Base-by-base conservation (phyloP, 2,888 invertebrate genomes). In the Leucozona laternaria region DNA sequence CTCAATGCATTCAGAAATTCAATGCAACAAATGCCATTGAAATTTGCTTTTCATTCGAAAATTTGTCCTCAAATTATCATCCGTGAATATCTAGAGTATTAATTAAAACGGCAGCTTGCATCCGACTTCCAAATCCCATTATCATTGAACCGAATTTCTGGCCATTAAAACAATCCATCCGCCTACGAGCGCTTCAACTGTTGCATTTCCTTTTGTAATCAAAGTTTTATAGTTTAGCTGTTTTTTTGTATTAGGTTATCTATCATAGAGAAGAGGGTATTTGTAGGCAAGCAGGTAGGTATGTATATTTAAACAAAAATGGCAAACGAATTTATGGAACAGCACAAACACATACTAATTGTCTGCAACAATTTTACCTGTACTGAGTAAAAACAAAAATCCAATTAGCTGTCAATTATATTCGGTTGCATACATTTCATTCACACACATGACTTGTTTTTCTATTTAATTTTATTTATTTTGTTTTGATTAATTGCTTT, bases 61-160 rank as follows among this genome's bases (percentile, higher is more conserved):
- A 70, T 43, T 62, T 28, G 2, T 28, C 28, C 28, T 28, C 28
- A 28, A 28, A 15, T 37, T 43, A 68, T 13, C 15, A 28, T 20
- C 7, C 20, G 10, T 20, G 37, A 40, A 40, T 40, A 40, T 40
- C 6, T 40, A n/a, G 20, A 40, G 40, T 62, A 78, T 78, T 66
- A 83, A 83, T 83, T 79, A 83, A 70, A 78, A 83, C 48, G 31
- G 28, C 62, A 75, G 55, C 70, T 11, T 48, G 50, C 53, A 53
- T 40, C 48, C 45, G 17, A 31, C 3, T n/a, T 37, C 34, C 20
- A 34, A 28, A 58, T 10, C 10, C 20, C 28, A 64, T 45, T 64
- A 45, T 10, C 25, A 28, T 22, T 45, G n/a, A 17, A 10, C 11
- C 28, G 17, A 13, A 45, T 31, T 15, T 45, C 10, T 4, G 13